Conservation (phyloP, 2,797 vertebrate species). For the Percopsis omiscomaycus region DNA sequence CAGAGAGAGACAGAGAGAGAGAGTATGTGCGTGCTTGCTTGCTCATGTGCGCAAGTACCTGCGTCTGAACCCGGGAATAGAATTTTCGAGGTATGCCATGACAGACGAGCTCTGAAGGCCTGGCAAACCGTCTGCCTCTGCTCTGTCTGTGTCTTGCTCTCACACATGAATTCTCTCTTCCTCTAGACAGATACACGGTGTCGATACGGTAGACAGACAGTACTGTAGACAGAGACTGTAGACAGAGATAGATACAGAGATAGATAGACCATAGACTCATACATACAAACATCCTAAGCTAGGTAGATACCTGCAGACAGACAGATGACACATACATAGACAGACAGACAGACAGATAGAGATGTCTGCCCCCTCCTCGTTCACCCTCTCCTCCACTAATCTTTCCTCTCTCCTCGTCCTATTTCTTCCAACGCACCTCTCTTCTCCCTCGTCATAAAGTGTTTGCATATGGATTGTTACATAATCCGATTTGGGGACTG, state of each 20-base stretch:
- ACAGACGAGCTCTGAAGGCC: slow-evolving; percentile 71
- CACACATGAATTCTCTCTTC: slow-evolving; percentile 24
- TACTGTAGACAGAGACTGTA: too few relatives aligned
- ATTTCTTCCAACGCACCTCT: not conserved
- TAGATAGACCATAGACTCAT: too few relatives aligned
- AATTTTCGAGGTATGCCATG: slow-evolving; percentile 75
- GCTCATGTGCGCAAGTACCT: slow-evolving; percentile 65
- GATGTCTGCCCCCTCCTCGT: not conserved
- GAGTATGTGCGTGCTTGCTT: not conserved
- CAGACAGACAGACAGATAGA: too few relatives aligned
- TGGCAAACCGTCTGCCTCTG: slow-evolving; percentile 60
- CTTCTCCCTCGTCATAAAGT: slow-evolving; percentile 45
- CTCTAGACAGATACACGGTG: not conserved
- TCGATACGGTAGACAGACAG: too few relatives aligned
- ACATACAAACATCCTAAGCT: too few relatives aligned
- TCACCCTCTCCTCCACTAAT: not conserved
- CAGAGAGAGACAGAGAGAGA: slow-evolving; percentile 9
- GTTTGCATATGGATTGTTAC: slow-evolving; percentile 63
- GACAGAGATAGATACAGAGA: too few relatives aligned
- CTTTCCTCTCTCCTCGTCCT: not conserved
- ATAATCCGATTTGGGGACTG: slow-evolving; percentile 65
- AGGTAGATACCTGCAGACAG: too few relatives aligned
- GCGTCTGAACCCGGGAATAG: slow-evolving; percentile 76
- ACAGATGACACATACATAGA: too few relatives aligned
- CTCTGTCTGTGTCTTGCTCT: slow-evolving; percentile 50